phyloP scores from a whole-genome alignment of 2,888 invertebrate species.

The Microlaimidae sp. region DNA sequence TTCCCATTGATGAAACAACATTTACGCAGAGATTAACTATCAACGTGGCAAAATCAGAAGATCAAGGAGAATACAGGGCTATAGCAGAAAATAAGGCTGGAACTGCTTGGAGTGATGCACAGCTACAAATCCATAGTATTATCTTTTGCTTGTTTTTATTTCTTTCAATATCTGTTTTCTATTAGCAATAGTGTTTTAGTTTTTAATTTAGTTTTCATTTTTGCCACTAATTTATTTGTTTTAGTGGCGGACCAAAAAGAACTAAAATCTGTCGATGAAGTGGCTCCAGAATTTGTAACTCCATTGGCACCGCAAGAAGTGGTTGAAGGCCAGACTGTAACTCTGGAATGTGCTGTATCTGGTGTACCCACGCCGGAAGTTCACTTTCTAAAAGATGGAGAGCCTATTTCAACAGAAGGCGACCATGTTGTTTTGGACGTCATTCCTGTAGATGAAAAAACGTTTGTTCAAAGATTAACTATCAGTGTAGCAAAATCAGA shows the following conservation, averaged over 20 bases:
- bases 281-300: background rate
- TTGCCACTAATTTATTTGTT: too few relatives aligned
- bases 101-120: background rate
- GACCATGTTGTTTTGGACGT: background rate
- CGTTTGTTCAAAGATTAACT: background rate
- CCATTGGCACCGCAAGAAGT: background rate
- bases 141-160: too few relatives aligned
- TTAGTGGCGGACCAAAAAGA: too few relatives aligned
- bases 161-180: too few relatives aligned
- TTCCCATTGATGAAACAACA: too few relatives aligned
- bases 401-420: conserved; percentile 22
- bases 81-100: background rate
- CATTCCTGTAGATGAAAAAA: too few relatives aligned
- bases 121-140: background rate
- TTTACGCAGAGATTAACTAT: conserved; percentile 37
- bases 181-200: too few relatives aligned
- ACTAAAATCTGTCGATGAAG: too few relatives aligned
- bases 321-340: background rate
- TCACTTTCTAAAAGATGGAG: conserved; percentile 64
- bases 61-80: conserved; percentile 17
- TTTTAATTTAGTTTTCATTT: too few relatives aligned
- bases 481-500: background rate
- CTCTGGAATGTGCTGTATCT: conserved; percentile 57
- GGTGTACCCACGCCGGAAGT: conserved; percentile 58
- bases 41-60: conserved; percentile 33